phyloP scores from a whole-genome alignment of 2,797 vertebrate species.

The Amphiprion clarkii region DNA sequence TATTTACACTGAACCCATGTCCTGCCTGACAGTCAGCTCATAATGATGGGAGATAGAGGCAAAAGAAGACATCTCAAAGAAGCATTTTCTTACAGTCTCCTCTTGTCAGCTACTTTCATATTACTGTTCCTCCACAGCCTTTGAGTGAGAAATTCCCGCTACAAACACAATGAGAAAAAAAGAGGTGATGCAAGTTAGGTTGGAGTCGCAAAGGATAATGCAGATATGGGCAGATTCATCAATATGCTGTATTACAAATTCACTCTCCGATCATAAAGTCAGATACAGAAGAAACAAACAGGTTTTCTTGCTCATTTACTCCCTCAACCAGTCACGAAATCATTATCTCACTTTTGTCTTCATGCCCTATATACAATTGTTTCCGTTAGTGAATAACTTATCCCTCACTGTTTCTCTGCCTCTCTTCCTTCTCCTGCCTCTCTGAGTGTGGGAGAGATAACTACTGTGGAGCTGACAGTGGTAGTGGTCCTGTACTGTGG shows the following conservation, averaged over 20 bases:
- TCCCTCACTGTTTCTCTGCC: conserved; percentile 47
- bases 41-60: conserved; percentile 32
- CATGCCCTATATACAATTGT: conserved; percentile 61
- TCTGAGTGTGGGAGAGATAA: conserved; percentile 69
- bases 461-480: conserved; percentile 73
- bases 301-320: conserved; percentile 27
- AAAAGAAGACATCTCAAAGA: conserved; percentile 32
- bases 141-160: conserved; percentile 26
- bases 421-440: conserved; percentile 61
- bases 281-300: conserved; percentile 43
- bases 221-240: conserved; percentile 31
- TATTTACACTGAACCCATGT: conserved; percentile 16
- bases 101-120: conserved; percentile 47
- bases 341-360: conserved; percentile 68
- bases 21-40: conserved; percentile 17
- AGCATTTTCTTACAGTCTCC: conserved; percentile 36
- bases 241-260: conserved; percentile 21
- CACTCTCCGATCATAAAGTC: conserved; percentile 33
- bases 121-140: conserved; percentile 17
- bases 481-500: conserved; percentile 73
- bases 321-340: conserved; percentile 55
- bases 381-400: conserved; percentile 64
- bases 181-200: conserved; percentile 5
- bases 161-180: conserved; percentile 40
- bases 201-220: conserved; percentile 38